A percentile compares a stretch with the other conserved stretches of the same genome.
phyloP scores from a whole-genome alignment of 2,113 vertebrate genomes.

The Butorides virescens region DNA sequence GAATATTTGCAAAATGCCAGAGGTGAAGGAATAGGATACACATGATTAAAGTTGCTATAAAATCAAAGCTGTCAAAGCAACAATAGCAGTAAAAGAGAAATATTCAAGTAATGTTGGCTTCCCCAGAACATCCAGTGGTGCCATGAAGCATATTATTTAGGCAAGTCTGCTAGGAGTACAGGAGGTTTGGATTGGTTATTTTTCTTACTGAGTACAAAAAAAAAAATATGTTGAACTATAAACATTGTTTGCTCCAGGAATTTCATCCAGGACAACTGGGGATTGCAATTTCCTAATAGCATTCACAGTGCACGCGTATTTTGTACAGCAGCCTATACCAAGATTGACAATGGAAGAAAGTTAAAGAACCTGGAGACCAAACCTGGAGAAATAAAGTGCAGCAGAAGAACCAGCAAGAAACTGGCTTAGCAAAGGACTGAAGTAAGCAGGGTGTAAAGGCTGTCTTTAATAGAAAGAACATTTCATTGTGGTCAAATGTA shows the following conservation, averaged over 20 bases:
- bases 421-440: background rate
- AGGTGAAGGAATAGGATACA: slow-evolving; percentile 76
- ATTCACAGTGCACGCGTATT: background rate
- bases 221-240: slow-evolving; percentile 54
- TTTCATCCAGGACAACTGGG: slow-evolving; percentile 43
- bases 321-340: background rate
- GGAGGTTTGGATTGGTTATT: slow-evolving; percentile 30
- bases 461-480: background rate
- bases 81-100: slow-evolving; percentile 73
- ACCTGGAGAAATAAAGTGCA: background rate
- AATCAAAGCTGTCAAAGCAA: slow-evolving; percentile 76
- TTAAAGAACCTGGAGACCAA: background rate
- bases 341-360: background rate
- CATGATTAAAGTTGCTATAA: slow-evolving; percentile 76
- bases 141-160: slow-evolving; percentile 58
- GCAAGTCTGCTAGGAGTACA: slow-evolving; percentile 50
- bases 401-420: background rate
- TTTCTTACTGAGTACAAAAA: slow-evolving; percentile 48
- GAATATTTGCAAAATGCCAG: slow-evolving; percentile 78
- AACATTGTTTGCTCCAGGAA: slow-evolving; percentile 60
- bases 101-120: slow-evolving; percentile 62
- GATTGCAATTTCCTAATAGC: slow-evolving; percentile 31
- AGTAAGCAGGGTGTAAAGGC: background rate
- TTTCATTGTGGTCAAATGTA: background rate
- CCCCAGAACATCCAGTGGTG: slow-evolving; percentile 53